These are phyloP conservation scores for Syrrhaptes paradoxus DNA, from an alignment of 2,113 vertebrate species.

Conservation along the genomic window DNA sequence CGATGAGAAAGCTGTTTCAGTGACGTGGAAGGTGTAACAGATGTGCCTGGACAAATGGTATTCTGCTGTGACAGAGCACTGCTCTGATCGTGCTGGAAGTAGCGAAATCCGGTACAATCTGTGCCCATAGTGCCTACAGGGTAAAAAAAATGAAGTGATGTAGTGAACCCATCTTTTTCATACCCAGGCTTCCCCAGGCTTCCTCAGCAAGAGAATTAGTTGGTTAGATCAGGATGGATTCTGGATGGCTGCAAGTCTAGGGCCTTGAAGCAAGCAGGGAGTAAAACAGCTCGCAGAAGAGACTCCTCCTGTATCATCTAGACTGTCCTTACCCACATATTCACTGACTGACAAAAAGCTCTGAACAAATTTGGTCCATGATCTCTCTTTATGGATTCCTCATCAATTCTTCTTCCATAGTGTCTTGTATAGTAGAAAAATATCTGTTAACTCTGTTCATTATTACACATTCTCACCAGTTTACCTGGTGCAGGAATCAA, in stretches of 20 bases:
- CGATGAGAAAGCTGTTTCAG: not conserved
- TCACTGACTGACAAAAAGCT: not conserved
- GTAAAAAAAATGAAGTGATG: not conserved
- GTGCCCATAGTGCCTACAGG: not conserved
- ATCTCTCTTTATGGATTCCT: not conserved
- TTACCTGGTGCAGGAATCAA: not conserved
- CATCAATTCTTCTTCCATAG: not conserved
- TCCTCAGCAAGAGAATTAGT: not conserved
- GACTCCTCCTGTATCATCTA: not conserved
- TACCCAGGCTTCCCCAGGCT: not conserved
- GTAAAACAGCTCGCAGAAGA: not conserved
- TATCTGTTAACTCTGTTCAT: not conserved
- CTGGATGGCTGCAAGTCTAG: not conserved
- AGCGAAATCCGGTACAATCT: not conserved
- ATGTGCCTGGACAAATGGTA: not conserved
- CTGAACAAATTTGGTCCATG: not conserved
- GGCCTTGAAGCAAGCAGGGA: not conserved
- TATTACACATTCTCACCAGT: not conserved
- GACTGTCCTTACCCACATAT: not conserved
- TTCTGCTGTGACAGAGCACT: not conserved
- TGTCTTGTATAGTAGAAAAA: not conserved
- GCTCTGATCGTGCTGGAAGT: not conserved
- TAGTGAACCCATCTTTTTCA: not conserved
- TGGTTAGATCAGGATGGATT: not conserved
- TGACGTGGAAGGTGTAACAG: rapidly evolving